Evolutionary conservation across 2,888 invertebrate species (phyloP), one percentile per base, ranked within the genome.

Genomic region (Thera obeliscata): DNA sequence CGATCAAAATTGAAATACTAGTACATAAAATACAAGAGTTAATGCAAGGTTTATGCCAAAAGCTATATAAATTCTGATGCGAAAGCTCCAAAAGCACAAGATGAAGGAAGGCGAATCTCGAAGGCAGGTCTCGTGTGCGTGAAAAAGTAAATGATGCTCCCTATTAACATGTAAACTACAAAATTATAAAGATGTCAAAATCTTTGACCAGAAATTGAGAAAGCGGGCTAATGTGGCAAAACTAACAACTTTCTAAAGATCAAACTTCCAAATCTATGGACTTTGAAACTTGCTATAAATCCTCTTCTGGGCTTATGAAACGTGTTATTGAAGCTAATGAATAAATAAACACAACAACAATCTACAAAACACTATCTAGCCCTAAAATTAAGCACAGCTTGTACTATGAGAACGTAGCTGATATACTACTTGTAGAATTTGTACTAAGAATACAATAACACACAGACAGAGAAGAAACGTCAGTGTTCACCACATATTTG

Each of bases 221-320:
- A 75, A 74, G 72, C 67, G 56, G 61, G 62, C 70, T 49, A 56
- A 74, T 61, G 68, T 56, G 68, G 72, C 72, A 74, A 74, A 76
- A 73, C 72, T 73, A 72, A 74, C 79, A 79, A 79, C 82, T 82
- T 82, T 82, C 82, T 79, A 81, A 81, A 80, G 64, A 71, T 73
- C 74, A 65, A 61, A 69, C 66, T 72, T 73, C 74, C 69, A 74
- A 71, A 54, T 74, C 61, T 66, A 59, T 61, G 70, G 43, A 69
- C 70, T 71, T 64, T 57, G 43, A 56, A 77, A 75, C 77, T 66
- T 70, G 72, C 61, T 64, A 64, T 69, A 50, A 56, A 72, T 66
- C 62, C 68, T 66, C 64, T 67, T 71, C 63, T 70, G 12, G 33
- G 8, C 49, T 12, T 49, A 33, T 33, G n/a, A 36, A 5, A 50